Evolutionary conservation across 2,888 invertebrate genomes (phyloP).

Genomic region (Rutpela maculata): DNA sequence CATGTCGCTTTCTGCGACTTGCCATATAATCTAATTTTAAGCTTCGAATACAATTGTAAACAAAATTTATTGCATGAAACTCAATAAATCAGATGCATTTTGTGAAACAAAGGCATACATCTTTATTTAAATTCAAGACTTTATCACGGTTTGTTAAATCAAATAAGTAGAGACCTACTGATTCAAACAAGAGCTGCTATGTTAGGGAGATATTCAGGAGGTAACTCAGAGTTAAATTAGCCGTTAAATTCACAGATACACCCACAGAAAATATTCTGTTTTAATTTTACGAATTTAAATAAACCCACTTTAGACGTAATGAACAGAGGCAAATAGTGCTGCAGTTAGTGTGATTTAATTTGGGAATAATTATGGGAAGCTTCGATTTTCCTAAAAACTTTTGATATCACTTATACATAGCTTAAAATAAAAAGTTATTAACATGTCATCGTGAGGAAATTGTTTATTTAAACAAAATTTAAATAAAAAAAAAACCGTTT

Average conservation of each 20-base stretch:
- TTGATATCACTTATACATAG: too few species aligned
- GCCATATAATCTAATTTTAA: background rate
- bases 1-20: background rate
- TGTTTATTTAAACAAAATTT: too few species aligned
- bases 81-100: slow-evolving; percentile 22
- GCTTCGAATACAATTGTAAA: background rate
- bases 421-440: too few species aligned
- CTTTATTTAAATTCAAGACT: slow-evolving; percentile 11
- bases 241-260: background rate
- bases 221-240: background rate
- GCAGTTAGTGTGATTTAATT: too few species aligned
- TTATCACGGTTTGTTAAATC: slow-evolving; percentile 5
- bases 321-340: too few species aligned
- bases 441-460: too few species aligned
- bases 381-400: too few species aligned
- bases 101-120: slow-evolving; percentile 18
- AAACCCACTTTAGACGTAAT: background rate
- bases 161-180: background rate
- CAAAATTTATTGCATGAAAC: slow-evolving; percentile 9
- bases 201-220: background rate
- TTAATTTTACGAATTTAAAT: background rate
- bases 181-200: background rate
- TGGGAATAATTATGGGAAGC: too few species aligned
- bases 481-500: too few species aligned
- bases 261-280: background rate